These are phyloP conservation scores for Suillia variegata DNA, from an alignment of 2,888 invertebrate species.

Conservation along the genomic window DNA sequence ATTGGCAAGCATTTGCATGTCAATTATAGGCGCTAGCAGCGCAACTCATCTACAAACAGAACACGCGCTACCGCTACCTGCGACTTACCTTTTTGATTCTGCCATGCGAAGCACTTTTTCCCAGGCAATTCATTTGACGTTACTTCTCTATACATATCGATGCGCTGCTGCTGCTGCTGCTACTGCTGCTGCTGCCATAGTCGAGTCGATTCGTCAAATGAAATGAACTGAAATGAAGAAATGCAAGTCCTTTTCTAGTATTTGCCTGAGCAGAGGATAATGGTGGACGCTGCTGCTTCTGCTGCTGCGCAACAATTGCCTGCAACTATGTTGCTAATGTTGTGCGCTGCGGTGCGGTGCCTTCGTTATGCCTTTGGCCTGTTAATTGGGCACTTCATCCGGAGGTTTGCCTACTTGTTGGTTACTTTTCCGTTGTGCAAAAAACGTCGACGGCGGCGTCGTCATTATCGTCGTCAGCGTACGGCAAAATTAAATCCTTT, in stretches of 20 bases:
- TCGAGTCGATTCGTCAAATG: conserved; percentile 22
- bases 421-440: conserved; percentile 35
- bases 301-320: neutral
- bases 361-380: neutral
- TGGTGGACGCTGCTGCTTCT: conserved; percentile 31
- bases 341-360: too few relatives aligned
- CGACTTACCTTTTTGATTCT: neutral
- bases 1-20: conserved; percentile 44
- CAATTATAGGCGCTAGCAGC: neutral
- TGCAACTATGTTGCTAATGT: neutral
- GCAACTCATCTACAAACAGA: too few relatives aligned
- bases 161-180: too few relatives aligned
- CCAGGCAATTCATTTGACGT: neutral
- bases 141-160: too few relatives aligned
- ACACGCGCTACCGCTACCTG: too few relatives aligned
- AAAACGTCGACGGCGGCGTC: conserved; percentile 11
- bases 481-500: conserved; percentile 42
- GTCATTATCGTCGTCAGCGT: conserved; percentile 19
- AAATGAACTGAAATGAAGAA: too few relatives aligned
- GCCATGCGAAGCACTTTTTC: neutral
- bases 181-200: too few relatives aligned
- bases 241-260: conserved; percentile 8
- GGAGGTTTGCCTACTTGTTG: conserved; percentile 24
- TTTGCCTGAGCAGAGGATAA: conserved; percentile 20
- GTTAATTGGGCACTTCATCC: conserved; percentile 13